A percentile compares a stretch with the other conserved stretches of the same genome.
phyloP scores from a whole-genome alignment of 2,797 vertebrate genomes.

The Myiotriccus ornatus region DNA sequence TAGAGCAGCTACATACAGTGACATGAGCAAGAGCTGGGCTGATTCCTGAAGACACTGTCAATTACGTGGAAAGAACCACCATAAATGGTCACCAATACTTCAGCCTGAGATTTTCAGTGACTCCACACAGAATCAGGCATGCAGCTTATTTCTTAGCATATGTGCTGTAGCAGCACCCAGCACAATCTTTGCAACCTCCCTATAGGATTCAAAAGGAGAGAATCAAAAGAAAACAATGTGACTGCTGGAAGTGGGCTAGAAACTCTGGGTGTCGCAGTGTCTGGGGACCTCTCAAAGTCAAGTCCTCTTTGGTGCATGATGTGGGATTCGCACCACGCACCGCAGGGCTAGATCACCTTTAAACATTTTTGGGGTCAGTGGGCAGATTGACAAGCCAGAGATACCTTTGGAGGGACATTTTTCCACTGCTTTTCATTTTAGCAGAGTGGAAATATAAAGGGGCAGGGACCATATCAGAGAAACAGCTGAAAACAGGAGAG shows the following conservation, averaged over 20 bases:
- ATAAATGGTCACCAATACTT: neutral
- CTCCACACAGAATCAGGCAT: neutral
- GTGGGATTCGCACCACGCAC: neutral
- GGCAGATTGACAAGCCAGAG: neutral
- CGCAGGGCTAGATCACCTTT: accelerated
- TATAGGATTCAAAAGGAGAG: neutral
- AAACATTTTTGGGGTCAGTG: neutral
- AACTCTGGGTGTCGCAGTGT: accelerated
- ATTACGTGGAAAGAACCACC: neutral
- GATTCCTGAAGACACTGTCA: neutral
- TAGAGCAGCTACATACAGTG: accelerated
- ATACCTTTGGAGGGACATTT: neutral
- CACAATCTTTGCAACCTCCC: neutral
- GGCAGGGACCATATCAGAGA: neutral
- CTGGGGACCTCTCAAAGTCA: neutral
- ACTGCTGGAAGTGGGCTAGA: neutral
- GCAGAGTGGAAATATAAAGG: accelerated
- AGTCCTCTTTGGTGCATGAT: accelerated
- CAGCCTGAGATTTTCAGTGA: neutral
- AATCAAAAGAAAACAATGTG: neutral
- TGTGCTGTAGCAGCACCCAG: neutral
- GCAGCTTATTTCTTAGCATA: neutral
- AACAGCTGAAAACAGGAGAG: neutral
- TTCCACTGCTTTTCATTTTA: neutral
- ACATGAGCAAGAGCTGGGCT: neutral